These are phyloP conservation scores for Oncopodura yosiiana DNA, from an alignment of 1,140 invertebrate species.

Conservation along the genomic window DNA sequence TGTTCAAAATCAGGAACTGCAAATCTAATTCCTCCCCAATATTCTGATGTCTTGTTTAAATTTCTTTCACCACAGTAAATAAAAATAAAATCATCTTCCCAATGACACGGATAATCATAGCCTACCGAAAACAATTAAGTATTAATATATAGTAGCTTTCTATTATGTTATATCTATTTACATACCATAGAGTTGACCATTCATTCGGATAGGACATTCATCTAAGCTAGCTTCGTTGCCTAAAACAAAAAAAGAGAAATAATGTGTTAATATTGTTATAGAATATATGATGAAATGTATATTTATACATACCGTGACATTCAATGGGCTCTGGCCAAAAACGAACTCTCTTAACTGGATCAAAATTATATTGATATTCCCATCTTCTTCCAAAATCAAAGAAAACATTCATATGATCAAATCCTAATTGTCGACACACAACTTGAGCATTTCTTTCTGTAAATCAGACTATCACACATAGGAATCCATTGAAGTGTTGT, in stretches of 20 bases:
- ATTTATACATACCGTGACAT: slow-evolving; percentile 50
- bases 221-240: slow-evolving; percentile 75
- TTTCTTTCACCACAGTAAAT: slow-evolving; percentile 78
- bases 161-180: no score
- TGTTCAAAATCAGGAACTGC: slow-evolving; percentile 80
- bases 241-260: slow-evolving; percentile 38
- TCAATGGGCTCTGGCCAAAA: slow-evolving; percentile 89
- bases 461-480: slow-evolving; percentile 88
- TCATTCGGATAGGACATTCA: slow-evolving; percentile 77
- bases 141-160: no score
- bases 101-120: slow-evolving; percentile 69
- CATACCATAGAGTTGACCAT: slow-evolving; percentile 80
- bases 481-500: slow-evolving; percentile 94
- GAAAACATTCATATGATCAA: slow-evolving; percentile 76
- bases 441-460: slow-evolving; percentile 90
- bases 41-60: slow-evolving; percentile 56
- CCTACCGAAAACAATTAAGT: no score
- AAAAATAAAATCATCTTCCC: slow-evolving; percentile 86
- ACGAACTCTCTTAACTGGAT: slow-evolving; percentile 71
- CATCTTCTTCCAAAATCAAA: slow-evolving; percentile 67
- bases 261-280: not conserved
- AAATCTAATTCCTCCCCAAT: slow-evolving; percentile 96
- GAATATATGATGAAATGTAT: not conserved
- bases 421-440: slow-evolving; percentile 86
- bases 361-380: slow-evolving; percentile 74